Conservation (phyloP, 1,140 invertebrate genomes). For the Drosophila nigromelanica region DNA sequence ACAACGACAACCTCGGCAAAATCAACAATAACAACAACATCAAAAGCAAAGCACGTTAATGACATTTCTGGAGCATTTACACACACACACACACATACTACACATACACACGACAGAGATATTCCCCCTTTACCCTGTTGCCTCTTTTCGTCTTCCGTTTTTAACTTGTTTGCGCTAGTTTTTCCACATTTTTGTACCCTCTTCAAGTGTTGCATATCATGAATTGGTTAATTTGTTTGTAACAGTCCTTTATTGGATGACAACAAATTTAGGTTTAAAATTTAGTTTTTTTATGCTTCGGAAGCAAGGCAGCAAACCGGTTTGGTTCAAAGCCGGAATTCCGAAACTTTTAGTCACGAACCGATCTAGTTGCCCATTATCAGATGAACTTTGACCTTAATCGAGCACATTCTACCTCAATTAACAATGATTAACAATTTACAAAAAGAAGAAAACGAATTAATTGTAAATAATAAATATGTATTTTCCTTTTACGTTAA, state of each 20-base stretch:
- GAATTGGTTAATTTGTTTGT: conserved; percentile 21
- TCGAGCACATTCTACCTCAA: no score
- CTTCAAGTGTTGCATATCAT: conserved; percentile 7
- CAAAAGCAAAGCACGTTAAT: conserved; percentile 67
- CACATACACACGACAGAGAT: conserved; percentile 9
- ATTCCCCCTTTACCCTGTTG: conserved; percentile 10
- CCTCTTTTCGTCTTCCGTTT: background rate
- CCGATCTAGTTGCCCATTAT: no score
- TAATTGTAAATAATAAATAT: no score
- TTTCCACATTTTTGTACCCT: conserved; percentile 69
- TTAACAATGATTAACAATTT: no score
- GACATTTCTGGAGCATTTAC: conserved; percentile 70
- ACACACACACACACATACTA: conserved; percentile 33
- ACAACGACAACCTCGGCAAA: conserved; percentile 13
- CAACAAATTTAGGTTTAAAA: background rate
- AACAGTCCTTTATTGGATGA: background rate
- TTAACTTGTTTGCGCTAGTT: conserved; percentile 63
- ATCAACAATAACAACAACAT: conserved; percentile 33
- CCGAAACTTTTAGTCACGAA: no score
- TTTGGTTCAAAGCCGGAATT: no score
- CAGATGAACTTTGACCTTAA: no score
- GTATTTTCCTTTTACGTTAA: no score
- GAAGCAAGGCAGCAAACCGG: no score
- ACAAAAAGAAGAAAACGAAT: no score
- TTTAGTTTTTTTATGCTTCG: background rate